Percentiles rank a stretch among this genome's conserved stretches.
phyloP scores from a whole-genome alignment of 2,797 vertebrate genomes.

The Holocentrus rufus region DNA sequence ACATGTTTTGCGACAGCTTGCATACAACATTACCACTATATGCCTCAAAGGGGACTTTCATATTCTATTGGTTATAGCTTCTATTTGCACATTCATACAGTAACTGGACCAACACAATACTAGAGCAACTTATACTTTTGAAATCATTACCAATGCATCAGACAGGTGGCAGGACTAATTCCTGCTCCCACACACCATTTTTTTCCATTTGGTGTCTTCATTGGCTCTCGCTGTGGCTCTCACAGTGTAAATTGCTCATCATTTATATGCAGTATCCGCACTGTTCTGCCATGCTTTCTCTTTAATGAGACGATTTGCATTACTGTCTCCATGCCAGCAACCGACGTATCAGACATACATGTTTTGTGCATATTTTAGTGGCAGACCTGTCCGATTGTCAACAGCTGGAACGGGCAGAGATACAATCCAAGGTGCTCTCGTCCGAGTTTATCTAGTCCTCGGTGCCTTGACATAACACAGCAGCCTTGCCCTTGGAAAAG shows the following conservation, averaged over 20 bases:
- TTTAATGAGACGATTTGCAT: slow-evolving; percentile 28
- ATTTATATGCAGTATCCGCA: slow-evolving; percentile 4
- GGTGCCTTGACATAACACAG: slow-evolving; percentile 27
- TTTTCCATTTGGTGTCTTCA: not conserved
- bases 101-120: slow-evolving; percentile 21
- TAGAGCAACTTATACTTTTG: slow-evolving; percentile 5
- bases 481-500: slow-evolving; percentile 16
- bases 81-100: slow-evolving; percentile 25
- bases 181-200: not conserved
- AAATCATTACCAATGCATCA: not conserved
- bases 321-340: slow-evolving; percentile 19
- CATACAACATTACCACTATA: too few species aligned
- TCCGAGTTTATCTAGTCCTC: slow-evolving; percentile 28
- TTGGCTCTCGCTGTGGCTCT: not conserved
- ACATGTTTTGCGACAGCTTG: too few species aligned
- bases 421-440: slow-evolving; percentile 52
- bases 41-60: too few species aligned
- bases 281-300: slow-evolving; percentile 13
- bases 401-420: slow-evolving; percentile 37
- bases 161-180: not conserved
- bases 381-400: slow-evolving; percentile 58
- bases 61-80: too few species aligned
- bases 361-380: slow-evolving; percentile 29
- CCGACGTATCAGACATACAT: not conserved
- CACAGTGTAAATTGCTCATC: not conserved